Evolutionary conservation across 92 coral and sea anemone genomes (phyloP).

Genomic region (Porites lobata): DNA sequence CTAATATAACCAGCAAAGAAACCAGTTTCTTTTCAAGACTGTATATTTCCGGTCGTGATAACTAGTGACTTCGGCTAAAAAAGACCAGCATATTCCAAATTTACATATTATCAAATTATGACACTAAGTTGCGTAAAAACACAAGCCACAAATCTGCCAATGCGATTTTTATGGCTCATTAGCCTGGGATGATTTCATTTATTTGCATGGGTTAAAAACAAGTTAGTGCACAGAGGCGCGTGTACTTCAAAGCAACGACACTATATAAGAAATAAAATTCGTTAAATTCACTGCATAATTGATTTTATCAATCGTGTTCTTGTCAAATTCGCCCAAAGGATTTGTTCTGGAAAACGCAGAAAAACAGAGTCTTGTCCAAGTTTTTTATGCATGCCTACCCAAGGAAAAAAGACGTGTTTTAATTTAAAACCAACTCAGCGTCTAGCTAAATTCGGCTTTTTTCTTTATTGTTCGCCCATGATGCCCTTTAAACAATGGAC

Average conservation of each 20-base stretch:
- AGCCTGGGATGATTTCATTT: background rate
- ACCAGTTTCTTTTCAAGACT: too few relatives aligned
- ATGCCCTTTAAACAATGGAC: constrained; percentile 36
- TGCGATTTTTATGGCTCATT: constrained; percentile 26
- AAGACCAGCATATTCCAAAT: background rate
- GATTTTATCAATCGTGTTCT: background rate
- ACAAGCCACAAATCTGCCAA: background rate
- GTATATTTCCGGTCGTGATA: too few relatives aligned
- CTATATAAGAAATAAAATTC: background rate
- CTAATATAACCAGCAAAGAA: too few relatives aligned
- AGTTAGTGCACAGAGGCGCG: too few relatives aligned
- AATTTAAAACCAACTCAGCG: background rate
- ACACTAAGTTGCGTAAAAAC: constrained; percentile 4
- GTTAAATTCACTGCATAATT: too few relatives aligned
- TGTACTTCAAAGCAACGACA: background rate
- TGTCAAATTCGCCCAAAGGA: background rate
- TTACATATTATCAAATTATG: too few relatives aligned
- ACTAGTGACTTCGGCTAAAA: background rate
- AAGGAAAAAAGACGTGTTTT: background rate
- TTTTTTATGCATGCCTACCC: constrained; percentile 40
- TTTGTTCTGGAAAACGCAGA: background rate
- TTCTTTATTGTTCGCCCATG: constrained; percentile 27
- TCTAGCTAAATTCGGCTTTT: constrained; percentile 9
- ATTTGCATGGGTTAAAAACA: constrained; percentile 6
- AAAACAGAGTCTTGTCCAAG: background rate